Evolutionary conservation across 2,113 vertebrate species (phyloP).

Genomic region (Ondatra zibethicus): DNA sequence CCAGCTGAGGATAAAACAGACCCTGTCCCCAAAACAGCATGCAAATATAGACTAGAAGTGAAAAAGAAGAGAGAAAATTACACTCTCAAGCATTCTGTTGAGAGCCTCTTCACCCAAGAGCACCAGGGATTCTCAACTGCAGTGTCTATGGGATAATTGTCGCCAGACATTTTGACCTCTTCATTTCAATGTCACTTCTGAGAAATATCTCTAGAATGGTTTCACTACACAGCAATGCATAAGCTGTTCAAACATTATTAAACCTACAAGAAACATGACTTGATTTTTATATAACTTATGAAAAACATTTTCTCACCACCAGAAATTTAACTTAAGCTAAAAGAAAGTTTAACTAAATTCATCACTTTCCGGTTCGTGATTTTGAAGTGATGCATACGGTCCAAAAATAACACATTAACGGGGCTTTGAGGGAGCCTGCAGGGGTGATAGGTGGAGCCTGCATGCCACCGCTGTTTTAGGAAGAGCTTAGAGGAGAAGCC

Average conservation of each 20-base stretch:
- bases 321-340: conserved; percentile 7
- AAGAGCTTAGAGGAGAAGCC: not conserved
- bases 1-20: not conserved
- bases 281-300: not conserved
- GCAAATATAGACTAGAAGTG: not conserved
- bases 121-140: not conserved
- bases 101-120: not conserved
- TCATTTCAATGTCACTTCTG: conserved; percentile 6
- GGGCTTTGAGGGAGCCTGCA: conserved; percentile 1
- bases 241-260: not conserved
- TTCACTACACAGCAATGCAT: not conserved
- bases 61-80: not conserved
- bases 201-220: not conserved
- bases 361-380: conserved; percentile 12
- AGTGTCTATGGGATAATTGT: not conserved
- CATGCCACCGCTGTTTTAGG: conserved; percentile 43
- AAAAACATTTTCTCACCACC: conserved; percentile 34
- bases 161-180: not conserved
- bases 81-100: not conserved
- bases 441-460: conserved; percentile 22
- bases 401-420: not conserved
- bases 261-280: not conserved
- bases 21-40: not conserved
- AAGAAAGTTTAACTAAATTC: conserved; percentile 20
- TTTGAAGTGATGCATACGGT: conserved; percentile 41